phyloP scores from a whole-genome alignment of 2,888 invertebrate species.

The Camponotus fellah region DNA sequence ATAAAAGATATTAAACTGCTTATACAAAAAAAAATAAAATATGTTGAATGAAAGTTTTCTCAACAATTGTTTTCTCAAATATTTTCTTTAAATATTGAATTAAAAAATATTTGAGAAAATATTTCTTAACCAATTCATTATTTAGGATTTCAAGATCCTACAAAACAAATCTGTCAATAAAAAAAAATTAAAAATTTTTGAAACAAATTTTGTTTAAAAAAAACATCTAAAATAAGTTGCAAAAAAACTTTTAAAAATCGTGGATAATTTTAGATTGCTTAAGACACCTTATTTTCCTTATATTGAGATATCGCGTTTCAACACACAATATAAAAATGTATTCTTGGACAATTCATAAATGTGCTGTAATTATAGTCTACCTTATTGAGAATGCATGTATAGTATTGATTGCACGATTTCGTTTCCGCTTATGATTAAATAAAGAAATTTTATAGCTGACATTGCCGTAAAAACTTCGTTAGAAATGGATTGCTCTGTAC shows the following conservation, averaged over 20 bases:
- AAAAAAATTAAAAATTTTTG: neutral
- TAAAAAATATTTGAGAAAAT: too few relatives aligned
- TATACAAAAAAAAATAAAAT: neutral
- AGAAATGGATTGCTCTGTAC: constrained; percentile 40
- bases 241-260: neutral
- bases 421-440: constrained; percentile 35
- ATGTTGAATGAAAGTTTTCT: neutral
- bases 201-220: neutral
- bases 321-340: neutral
- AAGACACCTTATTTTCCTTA: neutral
- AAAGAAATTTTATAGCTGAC: constrained; percentile 63
- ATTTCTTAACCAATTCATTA: neutral
- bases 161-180: constrained; percentile 2
- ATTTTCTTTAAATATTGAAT: neutral
- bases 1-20: constrained; percentile 1
- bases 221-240: neutral
- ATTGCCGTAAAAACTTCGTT: constrained; percentile 6
- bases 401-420: neutral
- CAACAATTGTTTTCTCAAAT: neutral
- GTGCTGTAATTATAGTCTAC: neutral
- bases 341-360: neutral
- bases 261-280: neutral
- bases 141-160: neutral
- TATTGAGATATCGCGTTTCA: neutral
- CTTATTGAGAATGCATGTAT: neutral